phyloP scores from a whole-genome alignment of 2,113 vertebrate genomes.

The Xiphophorus hellerii region DNA sequence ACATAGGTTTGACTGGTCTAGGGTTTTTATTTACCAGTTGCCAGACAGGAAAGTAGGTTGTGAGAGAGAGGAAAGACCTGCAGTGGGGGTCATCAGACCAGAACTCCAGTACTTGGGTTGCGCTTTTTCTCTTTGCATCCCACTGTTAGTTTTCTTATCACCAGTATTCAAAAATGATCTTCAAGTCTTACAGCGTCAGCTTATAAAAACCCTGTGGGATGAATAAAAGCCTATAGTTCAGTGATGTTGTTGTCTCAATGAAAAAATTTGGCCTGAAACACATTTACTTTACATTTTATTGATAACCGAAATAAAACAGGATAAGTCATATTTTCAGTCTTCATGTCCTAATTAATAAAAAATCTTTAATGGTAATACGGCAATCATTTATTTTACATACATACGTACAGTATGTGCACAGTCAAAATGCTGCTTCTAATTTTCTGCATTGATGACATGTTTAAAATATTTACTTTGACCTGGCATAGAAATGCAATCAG shows the following conservation, averaged over 20 bases:
- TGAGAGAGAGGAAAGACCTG: too few species aligned
- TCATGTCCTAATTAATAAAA: neutral
- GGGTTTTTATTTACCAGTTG: too few species aligned
- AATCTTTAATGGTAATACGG: neutral
- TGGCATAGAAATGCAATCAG: conserved; percentile 34
- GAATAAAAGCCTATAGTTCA: neutral
- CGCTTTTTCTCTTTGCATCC: too few species aligned
- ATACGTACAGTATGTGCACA: neutral
- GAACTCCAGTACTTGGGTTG: too few species aligned
- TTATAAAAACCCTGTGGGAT: neutral
- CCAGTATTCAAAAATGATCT: too few species aligned
- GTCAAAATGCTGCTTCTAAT: neutral
- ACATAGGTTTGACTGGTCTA: too few species aligned
- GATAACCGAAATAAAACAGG: neutral
- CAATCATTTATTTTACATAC: neutral
- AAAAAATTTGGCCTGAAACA: neutral
- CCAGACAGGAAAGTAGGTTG: too few species aligned
- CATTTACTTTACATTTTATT: neutral
- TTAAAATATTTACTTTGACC: conserved; percentile 13
- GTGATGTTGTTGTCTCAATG: neutral
- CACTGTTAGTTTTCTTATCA: too few species aligned
- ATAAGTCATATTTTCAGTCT: neutral
- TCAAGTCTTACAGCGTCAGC: neutral
- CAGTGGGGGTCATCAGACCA: too few species aligned
- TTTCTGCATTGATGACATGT: conserved; percentile 19